Percentiles rank a stretch among this genome's conserved stretches.
Evolutionary conservation across 2,888 invertebrate species (phyloP).

Genomic region (Stictocephala bisonia): DNA sequence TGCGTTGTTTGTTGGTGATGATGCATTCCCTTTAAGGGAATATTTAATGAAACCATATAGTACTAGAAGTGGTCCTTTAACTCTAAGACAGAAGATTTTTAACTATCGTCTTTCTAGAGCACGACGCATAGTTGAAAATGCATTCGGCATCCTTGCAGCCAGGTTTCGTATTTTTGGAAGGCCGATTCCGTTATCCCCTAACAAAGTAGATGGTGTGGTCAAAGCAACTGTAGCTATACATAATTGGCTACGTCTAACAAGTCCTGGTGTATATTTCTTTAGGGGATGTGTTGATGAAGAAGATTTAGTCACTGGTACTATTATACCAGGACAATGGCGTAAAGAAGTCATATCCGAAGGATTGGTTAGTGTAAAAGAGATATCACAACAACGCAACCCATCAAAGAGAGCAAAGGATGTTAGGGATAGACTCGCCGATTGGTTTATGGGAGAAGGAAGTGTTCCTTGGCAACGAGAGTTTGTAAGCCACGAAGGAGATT

Average conservation of each 20-base stretch:
- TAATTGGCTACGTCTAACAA: constrained; percentile 22
- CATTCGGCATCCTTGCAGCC: neutral
- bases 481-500: constrained; percentile 62
- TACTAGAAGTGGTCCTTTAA: no score
- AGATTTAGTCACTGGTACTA: neutral
- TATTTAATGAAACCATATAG: constrained; percentile 47
- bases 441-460: constrained; percentile 51
- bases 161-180: no score
- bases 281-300: constrained; percentile 16
- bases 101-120: no score
- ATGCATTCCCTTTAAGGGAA: constrained; percentile 45
- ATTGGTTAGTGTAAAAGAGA: constrained; percentile 13
- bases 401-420: constrained; percentile 47
- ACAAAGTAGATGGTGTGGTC: constrained; percentile 8
- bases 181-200: no score
- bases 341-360: constrained; percentile 30
- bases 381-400: constrained; percentile 61
- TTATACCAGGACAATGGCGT: constrained; percentile 14
- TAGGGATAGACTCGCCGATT: constrained; percentile 49
- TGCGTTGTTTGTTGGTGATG: constrained; percentile 43
- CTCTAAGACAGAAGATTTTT: no score
- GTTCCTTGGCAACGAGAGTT: constrained; percentile 52
- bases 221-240: neutral
- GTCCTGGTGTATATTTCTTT: constrained; percentile 12
- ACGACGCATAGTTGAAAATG: no score